These are phyloP conservation scores for Lepidocolaptes lacrymiger DNA, from an alignment of 2,797 vertebrate genomes.

Conservation along the genomic window DNA sequence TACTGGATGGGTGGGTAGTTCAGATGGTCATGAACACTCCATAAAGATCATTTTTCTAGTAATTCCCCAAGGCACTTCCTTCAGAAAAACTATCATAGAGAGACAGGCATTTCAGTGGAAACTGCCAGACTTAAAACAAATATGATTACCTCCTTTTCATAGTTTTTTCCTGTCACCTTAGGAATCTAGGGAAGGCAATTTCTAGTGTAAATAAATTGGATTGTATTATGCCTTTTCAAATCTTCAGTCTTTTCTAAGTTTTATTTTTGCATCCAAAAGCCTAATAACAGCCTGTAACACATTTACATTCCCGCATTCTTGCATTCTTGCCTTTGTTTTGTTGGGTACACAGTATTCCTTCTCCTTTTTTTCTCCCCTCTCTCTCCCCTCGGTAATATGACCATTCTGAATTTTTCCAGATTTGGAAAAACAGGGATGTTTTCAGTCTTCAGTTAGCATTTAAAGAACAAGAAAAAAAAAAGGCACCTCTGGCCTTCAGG, in stretches of 20 bases:
- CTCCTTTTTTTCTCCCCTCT: background rate
- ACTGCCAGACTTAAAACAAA: constrained; percentile 26
- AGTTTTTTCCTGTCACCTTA: constrained; percentile 19
- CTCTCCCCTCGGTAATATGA: constrained; percentile 35
- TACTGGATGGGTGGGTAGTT: constrained; percentile 64
- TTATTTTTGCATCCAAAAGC: constrained; percentile 52
- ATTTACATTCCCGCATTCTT: constrained; percentile 68
- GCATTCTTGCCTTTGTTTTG: constrained; percentile 58
- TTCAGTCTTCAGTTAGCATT: constrained; percentile 7
- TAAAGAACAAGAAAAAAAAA: constrained; percentile 6
- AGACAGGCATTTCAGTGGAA: constrained; percentile 35
- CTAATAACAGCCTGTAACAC: constrained; percentile 45
- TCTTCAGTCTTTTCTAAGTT: background rate
- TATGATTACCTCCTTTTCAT: background rate
- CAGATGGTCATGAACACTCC: constrained; percentile 65
- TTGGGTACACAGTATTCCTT: constrained; percentile 56
- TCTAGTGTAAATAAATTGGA: constrained; percentile 2
- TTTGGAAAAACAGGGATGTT: constrained; percentile 48
- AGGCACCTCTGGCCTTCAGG: background rate
- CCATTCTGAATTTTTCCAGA: constrained; percentile 38
- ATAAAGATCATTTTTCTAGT: constrained; percentile 70
- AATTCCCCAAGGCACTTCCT: constrained; percentile 60
- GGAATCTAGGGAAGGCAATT: background rate
- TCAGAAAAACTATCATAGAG: constrained; percentile 26
- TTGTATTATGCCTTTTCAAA: background rate